A percentile compares a stretch with the other conserved stretches of the same genome.
phyloP scores from a whole-genome alignment of 2,797 vertebrate species.

The Trachurus trachurus region DNA sequence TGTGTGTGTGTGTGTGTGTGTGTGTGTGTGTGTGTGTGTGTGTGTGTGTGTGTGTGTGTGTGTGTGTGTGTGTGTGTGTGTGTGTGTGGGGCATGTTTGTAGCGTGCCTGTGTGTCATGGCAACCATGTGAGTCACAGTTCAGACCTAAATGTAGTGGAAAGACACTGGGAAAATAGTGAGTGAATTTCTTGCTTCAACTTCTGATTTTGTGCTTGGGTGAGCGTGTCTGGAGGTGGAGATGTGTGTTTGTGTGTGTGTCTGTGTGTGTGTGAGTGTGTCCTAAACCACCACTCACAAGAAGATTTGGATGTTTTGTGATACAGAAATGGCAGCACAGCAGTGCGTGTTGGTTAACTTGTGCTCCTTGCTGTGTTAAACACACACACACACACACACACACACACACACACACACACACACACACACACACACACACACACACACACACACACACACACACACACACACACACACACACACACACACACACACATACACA shows the following conservation, averaged over 20 bases:
- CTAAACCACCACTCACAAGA: slow-evolving; percentile 49
- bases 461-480: slow-evolving; percentile 41
- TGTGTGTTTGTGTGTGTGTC: slow-evolving; percentile 24
- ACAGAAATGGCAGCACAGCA: slow-evolving; percentile 56
- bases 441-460: slow-evolving; percentile 41
- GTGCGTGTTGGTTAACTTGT: slow-evolving; percentile 53
- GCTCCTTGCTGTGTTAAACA: slow-evolving; percentile 44
- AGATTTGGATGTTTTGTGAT: slow-evolving; percentile 59
- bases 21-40: no score
- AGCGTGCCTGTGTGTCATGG: slow-evolving; percentile 53
- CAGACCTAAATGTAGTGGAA: slow-evolving; percentile 74
- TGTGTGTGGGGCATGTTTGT: slow-evolving; percentile 43
- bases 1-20: no score
- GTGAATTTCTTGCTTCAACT: slow-evolving; percentile 80
- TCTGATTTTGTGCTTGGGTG: slow-evolving; percentile 83
- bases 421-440: slow-evolving; percentile 41
- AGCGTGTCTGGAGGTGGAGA: slow-evolving; percentile 75
- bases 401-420: slow-evolving; percentile 41
- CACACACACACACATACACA: slow-evolving; percentile 41
- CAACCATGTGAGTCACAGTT: slow-evolving; percentile 58
- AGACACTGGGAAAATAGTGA: slow-evolving; percentile 64
- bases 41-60: no score
- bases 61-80: slow-evolving; percentile 54
- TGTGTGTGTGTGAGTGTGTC: slow-evolving; percentile 26
- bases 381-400: slow-evolving; percentile 35